These are phyloP conservation scores for Casuarius casuarius DNA, from an alignment of 2,113 vertebrate species.

Conservation along the genomic window DNA sequence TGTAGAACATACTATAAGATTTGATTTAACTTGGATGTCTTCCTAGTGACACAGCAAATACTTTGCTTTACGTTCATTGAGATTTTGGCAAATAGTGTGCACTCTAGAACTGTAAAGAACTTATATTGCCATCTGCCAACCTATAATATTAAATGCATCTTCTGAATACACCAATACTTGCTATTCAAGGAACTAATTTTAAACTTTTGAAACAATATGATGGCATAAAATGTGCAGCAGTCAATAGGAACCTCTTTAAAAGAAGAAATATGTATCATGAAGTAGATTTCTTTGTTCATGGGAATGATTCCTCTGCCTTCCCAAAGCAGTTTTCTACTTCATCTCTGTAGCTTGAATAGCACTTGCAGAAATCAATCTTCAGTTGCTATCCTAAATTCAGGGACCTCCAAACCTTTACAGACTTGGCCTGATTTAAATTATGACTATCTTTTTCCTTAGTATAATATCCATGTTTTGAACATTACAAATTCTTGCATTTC, in stretches of 20 bases:
- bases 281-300: background rate
- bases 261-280: background rate
- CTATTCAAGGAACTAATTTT: background rate
- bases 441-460: background rate
- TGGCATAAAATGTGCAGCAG: background rate
- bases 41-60: background rate
- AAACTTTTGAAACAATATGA: background rate
- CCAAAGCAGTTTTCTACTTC: background rate
- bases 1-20: rapidly evolving
- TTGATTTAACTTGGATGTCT: rapidly evolving
- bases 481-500: background rate
- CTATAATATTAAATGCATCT: background rate
- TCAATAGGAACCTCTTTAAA: background rate
- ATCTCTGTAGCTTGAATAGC: background rate
- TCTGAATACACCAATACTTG: background rate
- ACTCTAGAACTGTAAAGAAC: background rate
- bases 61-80: background rate
- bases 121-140: background rate
- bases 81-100: background rate
- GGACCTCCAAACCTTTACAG: background rate
- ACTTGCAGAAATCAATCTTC: background rate
- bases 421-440: background rate
- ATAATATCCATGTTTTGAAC: background rate
- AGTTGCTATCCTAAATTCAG: background rate
- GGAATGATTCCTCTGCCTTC: background rate